Conservation (phyloP, 2,797 vertebrate species). For the Hypotaenidia okinawae region DNA sequence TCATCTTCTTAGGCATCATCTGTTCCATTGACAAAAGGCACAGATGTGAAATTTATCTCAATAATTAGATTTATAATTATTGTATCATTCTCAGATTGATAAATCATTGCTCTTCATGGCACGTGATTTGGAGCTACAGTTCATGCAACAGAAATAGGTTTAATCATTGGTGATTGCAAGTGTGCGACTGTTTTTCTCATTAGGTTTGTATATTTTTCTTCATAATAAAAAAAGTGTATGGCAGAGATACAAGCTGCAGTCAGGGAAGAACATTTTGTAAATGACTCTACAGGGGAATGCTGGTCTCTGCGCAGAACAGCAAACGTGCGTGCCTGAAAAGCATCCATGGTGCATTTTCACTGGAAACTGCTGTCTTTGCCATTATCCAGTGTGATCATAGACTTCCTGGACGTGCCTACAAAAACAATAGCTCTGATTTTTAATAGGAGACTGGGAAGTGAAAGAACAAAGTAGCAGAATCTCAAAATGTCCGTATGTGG, state of each 20-base stretch:
- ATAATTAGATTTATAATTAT: slow-evolving; percentile 81
- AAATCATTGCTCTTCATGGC: slow-evolving; percentile 43
- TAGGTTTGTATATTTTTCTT: background rate
- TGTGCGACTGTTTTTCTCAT: slow-evolving; percentile 29
- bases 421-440: slow-evolving; percentile 19
- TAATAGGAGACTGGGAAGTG: background rate
- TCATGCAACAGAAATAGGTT: slow-evolving; percentile 38
- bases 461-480: background rate
- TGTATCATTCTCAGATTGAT: slow-evolving; percentile 66
- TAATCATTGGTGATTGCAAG: slow-evolving; percentile 19
- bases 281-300: background rate
- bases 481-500: background rate
- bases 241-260: background rate
- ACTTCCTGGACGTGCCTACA: background rate
- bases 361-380: background rate
- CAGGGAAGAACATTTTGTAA: background rate
- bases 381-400: background rate
- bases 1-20: slow-evolving; percentile 59
- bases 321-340: background rate
- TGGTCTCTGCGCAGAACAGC: background rate
- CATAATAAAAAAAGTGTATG: background rate
- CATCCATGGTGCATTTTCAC: background rate
- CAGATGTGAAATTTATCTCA: slow-evolving; percentile 76
- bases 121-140: slow-evolving; percentile 54
- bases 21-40: slow-evolving; percentile 70